Percentiles rank a stretch among this genome's conserved stretches.
Conservation (phyloP, 1,140 invertebrate species). For the Dreissena polymorpha region DNA sequence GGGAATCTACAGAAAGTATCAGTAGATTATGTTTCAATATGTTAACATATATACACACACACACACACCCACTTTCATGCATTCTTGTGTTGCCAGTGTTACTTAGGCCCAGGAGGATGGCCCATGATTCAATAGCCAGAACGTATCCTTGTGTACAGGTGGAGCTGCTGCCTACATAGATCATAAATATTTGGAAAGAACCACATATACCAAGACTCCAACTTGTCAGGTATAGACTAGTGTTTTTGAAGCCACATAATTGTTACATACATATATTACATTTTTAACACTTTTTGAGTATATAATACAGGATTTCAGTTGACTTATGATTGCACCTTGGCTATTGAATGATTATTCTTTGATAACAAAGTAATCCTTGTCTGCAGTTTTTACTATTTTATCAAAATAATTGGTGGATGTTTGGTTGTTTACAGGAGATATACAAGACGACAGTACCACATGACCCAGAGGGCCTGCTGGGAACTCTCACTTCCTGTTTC, state of each 20-base stretch:
- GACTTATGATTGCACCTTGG: no score
- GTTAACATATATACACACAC: no score
- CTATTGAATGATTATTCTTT: no score
- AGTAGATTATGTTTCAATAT: no score
- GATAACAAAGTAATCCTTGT: not conserved
- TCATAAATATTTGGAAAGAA: constrained; percentile 83
- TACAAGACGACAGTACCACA: constrained; percentile 86
- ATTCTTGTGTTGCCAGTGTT: constrained; percentile 81
- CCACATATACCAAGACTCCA: constrained; percentile 90
- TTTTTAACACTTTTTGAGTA: no score
- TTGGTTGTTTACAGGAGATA: constrained; percentile 78
- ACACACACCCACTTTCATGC: not conserved
- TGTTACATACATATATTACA: no score
- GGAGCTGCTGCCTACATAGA: constrained; percentile 93
- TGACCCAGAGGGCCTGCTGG: constrained; percentile 93
- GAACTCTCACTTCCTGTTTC: constrained; percentile 81
- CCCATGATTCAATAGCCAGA: constrained; percentile 81
- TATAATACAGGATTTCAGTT: no score
- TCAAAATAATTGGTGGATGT: not conserved
- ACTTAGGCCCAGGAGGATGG: constrained; percentile 91
- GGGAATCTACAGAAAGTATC: no score
- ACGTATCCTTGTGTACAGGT: constrained; percentile 87
- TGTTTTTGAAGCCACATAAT: no score
- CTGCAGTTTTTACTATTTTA: not conserved
- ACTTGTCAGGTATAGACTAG: constrained; percentile 81